Conservation (phyloP, 2,888 invertebrate species). For the Maniola hyperantus region DNA sequence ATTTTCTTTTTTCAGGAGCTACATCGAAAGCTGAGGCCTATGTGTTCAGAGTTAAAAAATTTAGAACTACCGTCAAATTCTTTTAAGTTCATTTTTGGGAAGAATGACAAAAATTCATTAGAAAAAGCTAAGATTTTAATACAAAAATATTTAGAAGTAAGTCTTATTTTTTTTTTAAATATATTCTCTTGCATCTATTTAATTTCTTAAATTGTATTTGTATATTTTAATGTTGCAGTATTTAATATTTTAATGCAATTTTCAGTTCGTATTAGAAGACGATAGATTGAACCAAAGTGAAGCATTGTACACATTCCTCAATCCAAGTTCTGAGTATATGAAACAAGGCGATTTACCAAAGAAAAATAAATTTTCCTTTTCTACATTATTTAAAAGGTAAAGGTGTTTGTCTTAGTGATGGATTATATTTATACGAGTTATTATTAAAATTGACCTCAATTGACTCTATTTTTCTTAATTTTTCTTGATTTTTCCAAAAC, state of each 20-base stretch:
- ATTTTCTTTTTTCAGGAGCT: slow-evolving; percentile 90
- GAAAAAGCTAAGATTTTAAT: slow-evolving; percentile 92
- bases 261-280: slow-evolving; percentile 92
- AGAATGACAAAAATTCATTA: slow-evolving; percentile 89
- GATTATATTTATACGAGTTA: background rate
- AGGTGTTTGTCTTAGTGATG: background rate
- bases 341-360: slow-evolving; percentile 91
- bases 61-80: slow-evolving; percentile 92
- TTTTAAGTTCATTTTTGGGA: slow-evolving; percentile 91
- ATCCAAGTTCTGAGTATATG: slow-evolving; percentile 94
- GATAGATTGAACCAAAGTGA: slow-evolving; percentile 94
- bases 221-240: background rate
- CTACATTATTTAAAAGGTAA: slow-evolving; percentile 93
- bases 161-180: slow-evolving; percentile 45
- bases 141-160: slow-evolving; percentile 93
- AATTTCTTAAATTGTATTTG: background rate
- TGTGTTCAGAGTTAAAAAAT: slow-evolving; percentile 90
- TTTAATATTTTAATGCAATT: background rate
- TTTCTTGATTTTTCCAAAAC: too few species aligned
- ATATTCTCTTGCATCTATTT: background rate
- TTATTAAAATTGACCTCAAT: too few species aligned
- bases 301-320: slow-evolving; percentile 94
- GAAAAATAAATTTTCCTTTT: slow-evolving; percentile 93
- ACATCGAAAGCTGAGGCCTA: slow-evolving; percentile 91
- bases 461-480: too few species aligned